These are phyloP conservation scores for Odontocolon sp. DNA, from an alignment of 2,888 invertebrate species.

Conservation along the genomic window DNA sequence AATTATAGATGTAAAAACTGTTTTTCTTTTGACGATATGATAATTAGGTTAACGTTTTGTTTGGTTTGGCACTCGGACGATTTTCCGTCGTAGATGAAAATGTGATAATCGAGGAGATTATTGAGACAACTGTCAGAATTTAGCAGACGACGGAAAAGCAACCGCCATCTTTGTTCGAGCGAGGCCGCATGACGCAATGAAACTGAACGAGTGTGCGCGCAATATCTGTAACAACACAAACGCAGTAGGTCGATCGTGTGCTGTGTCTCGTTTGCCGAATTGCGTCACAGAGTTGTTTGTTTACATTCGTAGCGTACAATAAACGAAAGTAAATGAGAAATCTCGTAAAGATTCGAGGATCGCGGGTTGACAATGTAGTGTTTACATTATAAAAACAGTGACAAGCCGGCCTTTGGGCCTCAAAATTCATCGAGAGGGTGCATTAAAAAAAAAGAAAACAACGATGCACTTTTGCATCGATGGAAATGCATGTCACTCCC, in stretches of 20 bases:
- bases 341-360: constrained; percentile 26
- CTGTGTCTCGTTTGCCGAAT: constrained; percentile 36
- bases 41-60: neutral
- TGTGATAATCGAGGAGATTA: neutral
- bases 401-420: neutral
- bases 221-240: constrained; percentile 5
- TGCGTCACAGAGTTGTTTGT: constrained; percentile 62
- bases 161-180: constrained; percentile 43
- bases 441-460: too few species aligned
- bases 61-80: neutral
- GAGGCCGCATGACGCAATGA: constrained; percentile 26
- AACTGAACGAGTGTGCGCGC: constrained; percentile 22
- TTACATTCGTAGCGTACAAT: constrained; percentile 40
- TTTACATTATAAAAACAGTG: neutral
- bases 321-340: constrained; percentile 34
- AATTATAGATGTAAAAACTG: too few species aligned
- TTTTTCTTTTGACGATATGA: too few species aligned
- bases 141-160: constrained; percentile 51
- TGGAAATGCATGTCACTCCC: too few species aligned
- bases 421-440: neutral
- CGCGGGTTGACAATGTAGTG: neutral
- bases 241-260: constrained; percentile 2
- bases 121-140: constrained; percentile 44
- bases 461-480: too few species aligned
- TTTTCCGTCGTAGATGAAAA: neutral